Percentiles rank a stretch among this genome's conserved stretches.
These are phyloP conservation scores for Epicauta chinensis DNA, from an alignment of 1,140 invertebrate species.

Conservation along the genomic window DNA sequence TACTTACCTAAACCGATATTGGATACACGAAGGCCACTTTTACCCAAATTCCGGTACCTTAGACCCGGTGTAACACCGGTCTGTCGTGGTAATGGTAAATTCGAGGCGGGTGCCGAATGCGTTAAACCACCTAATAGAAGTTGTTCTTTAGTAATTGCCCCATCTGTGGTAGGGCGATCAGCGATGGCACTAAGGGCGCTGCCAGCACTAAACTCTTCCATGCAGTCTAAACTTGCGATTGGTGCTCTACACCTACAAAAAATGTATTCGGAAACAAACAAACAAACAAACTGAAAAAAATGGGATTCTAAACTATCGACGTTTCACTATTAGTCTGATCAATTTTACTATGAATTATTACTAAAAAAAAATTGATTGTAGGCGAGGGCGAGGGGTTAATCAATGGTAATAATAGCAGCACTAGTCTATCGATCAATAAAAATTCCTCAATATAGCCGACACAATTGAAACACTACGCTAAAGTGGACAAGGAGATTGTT, in stretches of 20 bases:
- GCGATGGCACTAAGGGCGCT: slow-evolving; percentile 43
- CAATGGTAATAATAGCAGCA: no score
- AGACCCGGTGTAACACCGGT: slow-evolving; percentile 67
- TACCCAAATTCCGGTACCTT: slow-evolving; percentile 85
- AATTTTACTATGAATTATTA: no score
- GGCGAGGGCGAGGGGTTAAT: no score
- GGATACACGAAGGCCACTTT: slow-evolving; percentile 85
- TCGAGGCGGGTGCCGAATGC: slow-evolving; percentile 40
- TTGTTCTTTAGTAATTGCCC: slow-evolving; percentile 41
- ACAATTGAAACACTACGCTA: no score
- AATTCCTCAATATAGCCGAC: no score
- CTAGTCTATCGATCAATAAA: no score
- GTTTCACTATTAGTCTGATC: neutral
- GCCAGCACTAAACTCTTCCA: slow-evolving; percentile 80
- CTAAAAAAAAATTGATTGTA: no score
- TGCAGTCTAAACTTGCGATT: slow-evolving; percentile 85
- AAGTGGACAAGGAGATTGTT: no score
- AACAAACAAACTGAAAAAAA: slow-evolving; percentile 27
- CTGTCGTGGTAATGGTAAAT: slow-evolving; percentile 44
- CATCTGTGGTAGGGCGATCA: slow-evolving; percentile 43
- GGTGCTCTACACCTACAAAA: slow-evolving; percentile 82
- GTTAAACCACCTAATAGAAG: slow-evolving; percentile 42
- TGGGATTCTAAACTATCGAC: neutral
- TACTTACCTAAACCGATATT: slow-evolving; percentile 78
- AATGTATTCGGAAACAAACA: no score